Evolutionary conservation across 2,888 invertebrate species (phyloP), one percentile per base, ranked within the genome.

Genomic region (Trissoscelio sp.): DNA sequence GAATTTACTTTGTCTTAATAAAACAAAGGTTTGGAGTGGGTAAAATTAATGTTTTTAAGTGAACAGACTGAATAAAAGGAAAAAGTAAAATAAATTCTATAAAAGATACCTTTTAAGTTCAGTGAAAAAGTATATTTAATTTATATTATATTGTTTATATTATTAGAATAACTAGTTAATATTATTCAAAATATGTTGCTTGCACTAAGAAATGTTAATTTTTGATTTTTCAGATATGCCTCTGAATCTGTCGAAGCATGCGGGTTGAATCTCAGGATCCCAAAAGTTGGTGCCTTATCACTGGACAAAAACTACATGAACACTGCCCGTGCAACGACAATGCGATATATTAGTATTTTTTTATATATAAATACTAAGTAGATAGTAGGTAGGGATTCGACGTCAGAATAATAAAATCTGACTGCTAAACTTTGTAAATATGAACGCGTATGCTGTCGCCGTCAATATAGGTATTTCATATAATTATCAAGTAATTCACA

Each of bases 181-280:
- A n/a, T n/a, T n/a, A n/a, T n/a, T n/a, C n/a, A n/a, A n/a, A n/a
- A n/a, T n/a, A n/a, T n/a, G n/a, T n/a, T n/a, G n/a, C n/a, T n/a
- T n/a, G n/a, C n/a, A n/a, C n/a, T n/a, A n/a, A n/a, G n/a, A n/a
- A n/a, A n/a, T n/a, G n/a, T n/a, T n/a, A n/a, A n/a, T n/a, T n/a
- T n/a, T n/a, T n/a, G n/a, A n/a, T n/a, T 69, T 95, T 77, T 7
- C 94, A 97, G 97, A 97, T 95, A 95, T 96, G 94, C 97, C 97
- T 92, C 93, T 97, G 92, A 97, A 97, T 93, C 93, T 97, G 93
- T 97, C 96, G 90, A 97, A 97, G 94, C 96, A 96, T 93, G 93
- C 93, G 89, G 93, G 93, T 91, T 94, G 92, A 93, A 91, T 90
- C 90, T 90, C 91, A 90, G 89, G 88, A 91, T 89, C 88, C 87